Evolutionary conservation across 1,140 invertebrate genomes (phyloP).

Genomic region (Bombus difficillimus): DNA sequence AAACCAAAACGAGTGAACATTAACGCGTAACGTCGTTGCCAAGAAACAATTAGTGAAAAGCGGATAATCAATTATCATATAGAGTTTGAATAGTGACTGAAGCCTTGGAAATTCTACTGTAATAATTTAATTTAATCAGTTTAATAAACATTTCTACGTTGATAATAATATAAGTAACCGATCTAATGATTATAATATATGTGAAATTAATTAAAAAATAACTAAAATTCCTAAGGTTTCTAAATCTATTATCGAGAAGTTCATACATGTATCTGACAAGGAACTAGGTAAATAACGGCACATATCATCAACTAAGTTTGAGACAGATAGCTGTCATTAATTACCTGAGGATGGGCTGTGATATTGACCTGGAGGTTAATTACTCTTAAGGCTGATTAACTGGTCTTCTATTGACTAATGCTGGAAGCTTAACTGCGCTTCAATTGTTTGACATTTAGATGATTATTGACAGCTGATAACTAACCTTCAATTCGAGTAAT

Average conservation of each 20-base stretch:
- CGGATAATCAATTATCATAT: not conserved
- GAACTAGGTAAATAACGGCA: not conserved
- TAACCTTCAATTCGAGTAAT: not conserved
- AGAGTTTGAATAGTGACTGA: not conserved
- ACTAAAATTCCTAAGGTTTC: not conserved
- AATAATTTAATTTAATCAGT: not conserved
- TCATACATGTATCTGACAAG: not conserved
- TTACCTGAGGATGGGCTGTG: not conserved
- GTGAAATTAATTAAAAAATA: not conserved
- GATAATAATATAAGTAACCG: not conserved
- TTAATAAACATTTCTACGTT: not conserved
- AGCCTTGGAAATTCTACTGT: not conserved
- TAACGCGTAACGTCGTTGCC: not conserved
- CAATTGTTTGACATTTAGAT: conserved; percentile 24
- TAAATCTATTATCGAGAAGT: not conserved
- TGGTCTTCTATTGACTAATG: not conserved
- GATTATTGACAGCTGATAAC: conserved; percentile 9
- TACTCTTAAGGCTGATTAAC: conserved; percentile 28
- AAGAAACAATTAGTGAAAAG: not conserved
- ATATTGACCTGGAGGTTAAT: conserved; percentile 25
- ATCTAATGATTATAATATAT: too few species aligned
- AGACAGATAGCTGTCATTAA: not conserved
- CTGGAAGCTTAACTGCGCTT: conserved; percentile 4
- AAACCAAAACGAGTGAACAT: not conserved
- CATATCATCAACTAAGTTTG: not conserved